phyloP scores from a whole-genome alignment of 2,113 vertebrate species.

The Chionis minor region DNA sequence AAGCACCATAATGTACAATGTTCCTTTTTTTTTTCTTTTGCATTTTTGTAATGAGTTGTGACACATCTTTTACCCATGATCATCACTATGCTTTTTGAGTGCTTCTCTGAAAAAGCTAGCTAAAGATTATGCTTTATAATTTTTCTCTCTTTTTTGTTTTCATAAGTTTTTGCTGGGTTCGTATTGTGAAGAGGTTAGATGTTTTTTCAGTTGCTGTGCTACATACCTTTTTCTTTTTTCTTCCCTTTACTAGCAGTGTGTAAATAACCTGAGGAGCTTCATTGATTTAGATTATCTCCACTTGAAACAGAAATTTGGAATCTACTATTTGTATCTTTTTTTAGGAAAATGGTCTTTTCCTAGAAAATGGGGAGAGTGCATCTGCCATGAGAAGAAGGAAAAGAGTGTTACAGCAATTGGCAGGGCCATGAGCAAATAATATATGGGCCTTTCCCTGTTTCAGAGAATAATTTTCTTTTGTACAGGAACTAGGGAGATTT shows the following conservation, averaged over 20 bases:
- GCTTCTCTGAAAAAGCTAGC: background rate
- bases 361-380: background rate
- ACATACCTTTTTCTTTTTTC: background rate
- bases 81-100: background rate
- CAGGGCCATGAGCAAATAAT: background rate
- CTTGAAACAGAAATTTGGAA: background rate
- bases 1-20: background rate
- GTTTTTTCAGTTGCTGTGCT: background rate
- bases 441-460: background rate
- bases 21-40: background rate
- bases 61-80: background rate
- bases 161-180: background rate
- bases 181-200: background rate
- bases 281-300: background rate
- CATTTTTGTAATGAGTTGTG: background rate
- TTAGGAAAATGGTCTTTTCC: background rate
- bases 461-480: background rate
- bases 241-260: background rate
- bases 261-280: background rate
- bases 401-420: background rate
- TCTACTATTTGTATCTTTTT: background rate
- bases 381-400: background rate
- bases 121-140: background rate
- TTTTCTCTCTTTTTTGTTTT: background rate
- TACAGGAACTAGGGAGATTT: background rate